Conservation (phyloP, 2,797 vertebrate species). For the Acrocephalus scirpaceus region DNA sequence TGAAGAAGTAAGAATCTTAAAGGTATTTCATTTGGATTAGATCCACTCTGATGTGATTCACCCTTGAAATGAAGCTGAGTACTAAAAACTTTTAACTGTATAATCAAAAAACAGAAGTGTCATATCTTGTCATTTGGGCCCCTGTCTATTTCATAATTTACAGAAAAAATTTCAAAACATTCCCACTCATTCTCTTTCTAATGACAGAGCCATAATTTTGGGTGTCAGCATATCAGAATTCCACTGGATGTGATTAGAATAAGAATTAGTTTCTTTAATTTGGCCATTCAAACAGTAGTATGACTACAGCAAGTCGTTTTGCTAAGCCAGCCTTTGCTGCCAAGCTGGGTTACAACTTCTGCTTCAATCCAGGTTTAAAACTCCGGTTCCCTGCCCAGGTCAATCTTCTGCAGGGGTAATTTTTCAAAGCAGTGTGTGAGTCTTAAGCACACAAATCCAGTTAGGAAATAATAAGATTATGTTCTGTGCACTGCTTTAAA, state of each 20-base stretch:
- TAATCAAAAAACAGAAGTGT: conserved; percentile 61
- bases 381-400: conserved; percentile 4
- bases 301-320: conserved; percentile 63
- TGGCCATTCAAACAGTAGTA: conserved; percentile 52
- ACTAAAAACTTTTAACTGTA: conserved; percentile 45
- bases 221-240: conserved; percentile 78
- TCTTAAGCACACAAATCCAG: conserved; percentile 45
- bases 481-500: conserved; percentile 55
- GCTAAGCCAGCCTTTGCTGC: conserved; percentile 31
- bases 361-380: conserved; percentile 43
- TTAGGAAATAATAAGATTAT: conserved; percentile 56
- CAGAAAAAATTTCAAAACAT: conserved; percentile 72
- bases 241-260: conserved; percentile 73
- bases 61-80: conserved; percentile 49
- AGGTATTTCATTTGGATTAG: conserved; percentile 79
- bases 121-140: conserved; percentile 44
- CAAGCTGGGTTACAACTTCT: conserved; percentile 36
- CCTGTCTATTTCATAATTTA: conserved; percentile 52
- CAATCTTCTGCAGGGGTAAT: conserved; percentile 49
- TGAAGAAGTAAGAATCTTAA: conserved; percentile 74
- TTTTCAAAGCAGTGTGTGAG: conserved; percentile 44
- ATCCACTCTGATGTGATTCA: conserved; percentile 57
- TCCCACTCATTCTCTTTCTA: conserved; percentile 69
- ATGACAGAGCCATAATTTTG: conserved; percentile 81
- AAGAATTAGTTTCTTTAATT: conserved; percentile 71